Evolutionary conservation across 2,888 invertebrate species (phyloP).

Genomic region (Ceratothoa steindachneri): DNA sequence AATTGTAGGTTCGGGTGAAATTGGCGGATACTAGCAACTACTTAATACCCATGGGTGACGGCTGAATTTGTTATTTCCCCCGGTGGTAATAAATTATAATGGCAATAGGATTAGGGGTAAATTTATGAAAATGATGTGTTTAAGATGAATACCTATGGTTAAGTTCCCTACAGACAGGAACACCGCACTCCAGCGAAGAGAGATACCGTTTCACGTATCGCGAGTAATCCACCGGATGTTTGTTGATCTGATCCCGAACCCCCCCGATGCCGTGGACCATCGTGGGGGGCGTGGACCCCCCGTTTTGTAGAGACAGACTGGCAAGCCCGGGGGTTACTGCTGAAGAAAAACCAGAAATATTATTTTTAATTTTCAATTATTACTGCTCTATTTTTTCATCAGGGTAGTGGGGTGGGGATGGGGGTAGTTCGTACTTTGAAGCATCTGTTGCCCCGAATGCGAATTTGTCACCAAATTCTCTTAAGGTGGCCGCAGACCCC

Average conservation of each 20-base stretch:
- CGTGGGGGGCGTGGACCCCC: slow-evolving; percentile 23
- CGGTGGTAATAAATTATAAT: no score
- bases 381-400: no score
- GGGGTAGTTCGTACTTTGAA: no score
- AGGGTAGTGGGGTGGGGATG: no score
- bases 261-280: slow-evolving; percentile 19
- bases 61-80: no score
- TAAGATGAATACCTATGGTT: slow-evolving; percentile 65
- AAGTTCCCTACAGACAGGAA: slow-evolving; percentile 77
- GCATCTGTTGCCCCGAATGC: no score
- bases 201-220: slow-evolving; percentile 81
- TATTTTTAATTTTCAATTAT: background rate
- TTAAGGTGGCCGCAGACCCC: no score
- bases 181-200: slow-evolving; percentile 77
- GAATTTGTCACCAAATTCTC: no score
- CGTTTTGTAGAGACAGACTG: slow-evolving; percentile 33
- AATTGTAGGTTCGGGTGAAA: background rate
- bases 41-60: no score
- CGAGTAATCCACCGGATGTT: slow-evolving; percentile 69
- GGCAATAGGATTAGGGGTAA: no score
- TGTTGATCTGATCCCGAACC: slow-evolving; percentile 31
- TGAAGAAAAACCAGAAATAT: no score
- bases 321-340: slow-evolving; percentile 43
- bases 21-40: background rate
- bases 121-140: no score